Evolutionary conservation across 1,140 invertebrate genomes (phyloP).

Genomic region (Drosophila dunni): DNA sequence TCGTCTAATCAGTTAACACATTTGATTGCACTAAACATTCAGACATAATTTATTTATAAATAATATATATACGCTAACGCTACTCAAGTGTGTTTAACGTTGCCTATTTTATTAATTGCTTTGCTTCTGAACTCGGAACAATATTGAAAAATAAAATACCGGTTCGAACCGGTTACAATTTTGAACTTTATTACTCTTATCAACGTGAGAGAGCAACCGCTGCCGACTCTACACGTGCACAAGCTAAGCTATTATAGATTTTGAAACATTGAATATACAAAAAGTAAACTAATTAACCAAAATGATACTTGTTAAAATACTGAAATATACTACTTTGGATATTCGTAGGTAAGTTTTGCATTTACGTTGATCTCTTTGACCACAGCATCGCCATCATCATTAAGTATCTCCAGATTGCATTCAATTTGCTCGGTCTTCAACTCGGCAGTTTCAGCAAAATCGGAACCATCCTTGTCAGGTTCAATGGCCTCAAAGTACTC

Average conservation of each 20-base stretch:
- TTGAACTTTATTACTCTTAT: conserved; percentile 44
- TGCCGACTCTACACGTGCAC: conserved; percentile 11
- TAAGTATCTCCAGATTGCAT: conserved; percentile 69
- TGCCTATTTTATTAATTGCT: conserved; percentile 42
- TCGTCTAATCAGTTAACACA: conserved; percentile 19
- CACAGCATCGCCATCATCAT: conserved; percentile 58
- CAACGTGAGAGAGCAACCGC: conserved; percentile 21
- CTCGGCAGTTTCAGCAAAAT: neutral
- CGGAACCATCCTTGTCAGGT: neutral
- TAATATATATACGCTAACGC: conserved; percentile 34
- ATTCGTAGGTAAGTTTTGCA: conserved; percentile 61
- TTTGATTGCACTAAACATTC: conserved; percentile 31
- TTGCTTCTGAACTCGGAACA: conserved; percentile 29
- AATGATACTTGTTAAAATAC: neutral
- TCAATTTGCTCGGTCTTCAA: conserved; percentile 67
- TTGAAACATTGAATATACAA: conserved; percentile 27
- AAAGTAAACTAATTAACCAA: conserved; percentile 3
- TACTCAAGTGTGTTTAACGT: conserved; percentile 41
- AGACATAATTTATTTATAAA: conserved; percentile 48
- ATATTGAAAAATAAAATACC: neutral
- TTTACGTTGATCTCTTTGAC: conserved; percentile 66
- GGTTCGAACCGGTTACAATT: conserved; percentile 42
- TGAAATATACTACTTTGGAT: conserved; percentile 16
- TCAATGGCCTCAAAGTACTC: conserved; percentile 59
- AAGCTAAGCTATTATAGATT: conserved; percentile 29